A percentile compares a stretch with the other conserved stretches of the same genome.
phyloP scores from a whole-genome alignment of 2,113 vertebrate genomes.

The Clarias gariepinus region DNA sequence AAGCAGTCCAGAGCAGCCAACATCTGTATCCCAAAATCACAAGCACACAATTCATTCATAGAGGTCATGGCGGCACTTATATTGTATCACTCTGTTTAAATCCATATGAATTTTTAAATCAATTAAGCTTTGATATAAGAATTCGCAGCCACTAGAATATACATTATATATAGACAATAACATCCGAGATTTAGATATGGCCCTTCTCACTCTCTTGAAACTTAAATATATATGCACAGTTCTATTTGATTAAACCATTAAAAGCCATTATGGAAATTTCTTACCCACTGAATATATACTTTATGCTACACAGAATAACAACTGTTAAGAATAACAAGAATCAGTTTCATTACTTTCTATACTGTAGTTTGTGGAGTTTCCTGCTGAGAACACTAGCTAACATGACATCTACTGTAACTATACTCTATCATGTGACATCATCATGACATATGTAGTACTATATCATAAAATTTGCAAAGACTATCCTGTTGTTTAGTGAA shows the following conservation, averaged over 20 bases:
- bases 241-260: neutral
- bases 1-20: neutral
- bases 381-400: neutral
- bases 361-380: neutral
- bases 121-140: neutral
- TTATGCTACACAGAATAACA: neutral
- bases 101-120: neutral
- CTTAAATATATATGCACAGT: neutral
- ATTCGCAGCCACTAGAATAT: neutral
- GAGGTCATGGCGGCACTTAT: neutral
- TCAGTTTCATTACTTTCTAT: neutral
- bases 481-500: neutral
- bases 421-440: neutral
- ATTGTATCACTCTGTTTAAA: neutral
- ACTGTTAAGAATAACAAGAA: neutral
- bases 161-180: too few relatives aligned
- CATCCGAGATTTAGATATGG: too few relatives aligned
- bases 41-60: neutral
- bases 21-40: constrained; percentile 11
- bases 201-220: too few relatives aligned
- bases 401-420: too few relatives aligned
- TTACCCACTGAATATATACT: too few relatives aligned
- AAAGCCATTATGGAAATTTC: neutral
- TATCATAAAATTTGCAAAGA: neutral
- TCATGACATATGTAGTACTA: neutral